Evolutionary conservation across 2,888 invertebrate species (phyloP).

Genomic region (Pristionchus mayeri): DNA sequence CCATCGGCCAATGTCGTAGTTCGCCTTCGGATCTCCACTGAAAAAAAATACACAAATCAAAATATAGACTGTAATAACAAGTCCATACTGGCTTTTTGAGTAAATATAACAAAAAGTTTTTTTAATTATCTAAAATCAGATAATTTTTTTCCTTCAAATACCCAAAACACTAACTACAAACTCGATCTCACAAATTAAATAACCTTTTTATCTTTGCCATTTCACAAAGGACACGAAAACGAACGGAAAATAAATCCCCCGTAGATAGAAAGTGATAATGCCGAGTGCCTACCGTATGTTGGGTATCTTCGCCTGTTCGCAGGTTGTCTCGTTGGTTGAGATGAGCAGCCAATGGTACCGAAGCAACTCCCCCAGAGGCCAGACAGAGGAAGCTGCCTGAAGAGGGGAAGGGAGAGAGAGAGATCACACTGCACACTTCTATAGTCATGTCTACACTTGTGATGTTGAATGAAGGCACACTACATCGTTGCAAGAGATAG

Average conservation of each 20-base stretch:
- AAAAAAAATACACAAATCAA: constrained; percentile 6
- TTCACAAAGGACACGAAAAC: no score
- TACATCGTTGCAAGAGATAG: no score
- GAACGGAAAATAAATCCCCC: no score
- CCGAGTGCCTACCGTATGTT: constrained; percentile 4
- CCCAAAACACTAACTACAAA: neutral
- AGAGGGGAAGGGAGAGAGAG: constrained; percentile 60
- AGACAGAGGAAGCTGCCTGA: constrained; percentile 19
- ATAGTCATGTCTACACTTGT: no score
- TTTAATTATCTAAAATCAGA: neutral
- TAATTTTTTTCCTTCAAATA: no score
- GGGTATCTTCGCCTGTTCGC: constrained; percentile 68
- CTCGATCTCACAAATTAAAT: neutral
- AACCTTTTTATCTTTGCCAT: no score
- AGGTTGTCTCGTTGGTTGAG: constrained; percentile 68
- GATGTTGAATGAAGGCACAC: no score
- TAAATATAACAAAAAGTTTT: no score
- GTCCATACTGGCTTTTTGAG: no score
- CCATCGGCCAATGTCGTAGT: constrained; percentile 37
- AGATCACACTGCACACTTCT: no score
- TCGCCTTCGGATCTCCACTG: constrained; percentile 28
- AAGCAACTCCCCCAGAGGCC: constrained; percentile 29
- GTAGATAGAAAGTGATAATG: no score
- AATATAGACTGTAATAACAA: neutral
- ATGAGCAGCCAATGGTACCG: constrained; percentile 56